Evolutionary conservation across 1,140 invertebrate genomes (phyloP).

Genomic region (Drosophila carrolli): DNA sequence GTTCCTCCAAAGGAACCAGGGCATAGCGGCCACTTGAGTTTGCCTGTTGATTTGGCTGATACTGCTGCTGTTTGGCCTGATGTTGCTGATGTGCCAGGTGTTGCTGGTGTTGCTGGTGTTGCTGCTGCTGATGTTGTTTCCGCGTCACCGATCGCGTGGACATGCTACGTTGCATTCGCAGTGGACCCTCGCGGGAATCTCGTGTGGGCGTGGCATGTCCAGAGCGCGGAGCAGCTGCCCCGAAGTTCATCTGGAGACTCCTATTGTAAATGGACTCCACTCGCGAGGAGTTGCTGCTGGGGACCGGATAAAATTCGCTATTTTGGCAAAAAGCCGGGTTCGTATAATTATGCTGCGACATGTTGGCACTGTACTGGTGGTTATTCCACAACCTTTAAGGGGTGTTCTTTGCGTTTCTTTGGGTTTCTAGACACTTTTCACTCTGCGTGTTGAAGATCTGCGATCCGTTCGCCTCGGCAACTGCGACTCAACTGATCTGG

Average conservation of each 20-base stretch:
- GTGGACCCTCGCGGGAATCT: conserved; percentile 78
- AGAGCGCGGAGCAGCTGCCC: conserved; percentile 71
- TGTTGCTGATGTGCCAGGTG: conserved; percentile 32
- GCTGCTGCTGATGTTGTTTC: conserved; percentile 57
- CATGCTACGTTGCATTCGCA: conserved; percentile 83
- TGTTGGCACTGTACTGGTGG: conserved; percentile 63
- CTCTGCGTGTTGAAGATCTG: not conserved
- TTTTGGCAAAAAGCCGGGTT: conserved; percentile 91
- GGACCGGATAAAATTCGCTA: conserved; percentile 87
- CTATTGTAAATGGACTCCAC: conserved; percentile 79
- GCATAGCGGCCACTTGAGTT: conserved; percentile 83
- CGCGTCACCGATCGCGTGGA: conserved; percentile 79
- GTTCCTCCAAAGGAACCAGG: conserved; percentile 85
- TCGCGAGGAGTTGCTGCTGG: conserved; percentile 30
- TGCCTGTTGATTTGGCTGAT: conserved; percentile 23
- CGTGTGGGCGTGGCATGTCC: conserved; percentile 52
- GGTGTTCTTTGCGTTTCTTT: conserved; percentile 8
- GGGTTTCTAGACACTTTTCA: not conserved
- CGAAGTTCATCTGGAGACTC: conserved; percentile 69
- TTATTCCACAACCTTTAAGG: conserved; percentile 1
- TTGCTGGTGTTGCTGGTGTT: conserved; percentile 43
- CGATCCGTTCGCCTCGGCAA: conserved; percentile 53
- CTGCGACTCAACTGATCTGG: conserved; percentile 65
- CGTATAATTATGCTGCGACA: conserved; percentile 87
- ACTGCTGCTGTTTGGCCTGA: conserved; percentile 43